A percentile compares a stretch with the other conserved stretches of the same genome.
Evolutionary conservation across 2,113 vertebrate species (phyloP).

Genomic region (Forbesichthys papilliferus): DNA sequence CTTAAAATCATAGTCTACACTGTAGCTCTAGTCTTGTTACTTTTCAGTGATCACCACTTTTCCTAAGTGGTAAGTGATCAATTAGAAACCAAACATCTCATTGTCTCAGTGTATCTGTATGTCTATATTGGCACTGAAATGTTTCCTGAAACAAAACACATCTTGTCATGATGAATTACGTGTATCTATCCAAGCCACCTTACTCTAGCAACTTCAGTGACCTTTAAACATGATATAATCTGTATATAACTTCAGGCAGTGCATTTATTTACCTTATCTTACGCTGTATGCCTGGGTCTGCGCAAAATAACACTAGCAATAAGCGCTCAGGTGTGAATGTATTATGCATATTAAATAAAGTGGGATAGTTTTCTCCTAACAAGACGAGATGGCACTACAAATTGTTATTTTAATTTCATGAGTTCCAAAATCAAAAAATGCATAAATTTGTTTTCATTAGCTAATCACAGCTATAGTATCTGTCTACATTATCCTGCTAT

Average conservation of each 20-base stretch:
- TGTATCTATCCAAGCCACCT: slow-evolving; percentile 51
- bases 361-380: slow-evolving; percentile 39
- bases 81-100: too few relatives aligned
- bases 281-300: slow-evolving; percentile 15
- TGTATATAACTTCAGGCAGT: slow-evolving; percentile 37
- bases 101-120: slow-evolving; percentile 8
- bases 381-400: slow-evolving; percentile 15
- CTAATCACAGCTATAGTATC: slow-evolving; percentile 58
- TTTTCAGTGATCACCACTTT: too few relatives aligned
- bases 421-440: slow-evolving; percentile 64
- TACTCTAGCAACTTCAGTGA: slow-evolving; percentile 55
- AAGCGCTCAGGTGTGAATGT: slow-evolving; percentile 31
- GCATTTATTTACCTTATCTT: slow-evolving; percentile 25
- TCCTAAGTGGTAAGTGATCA: too few relatives aligned
- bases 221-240: slow-evolving; percentile 58
- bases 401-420: slow-evolving; percentile 58
- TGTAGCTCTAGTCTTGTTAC: too few relatives aligned
- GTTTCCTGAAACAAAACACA: slow-evolving; percentile 47
- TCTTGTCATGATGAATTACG: slow-evolving; percentile 52
- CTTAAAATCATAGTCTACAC: too few relatives aligned
- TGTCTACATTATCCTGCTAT: slow-evolving; percentile 40
- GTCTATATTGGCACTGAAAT: slow-evolving; percentile 7
- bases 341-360: slow-evolving; percentile 19
- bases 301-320: slow-evolving; percentile 16
- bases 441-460: slow-evolving; percentile 72